These are phyloP conservation scores for Acipenser ruthenus DNA, from an alignment of 2,797 vertebrate genomes.

Conservation along the genomic window DNA sequence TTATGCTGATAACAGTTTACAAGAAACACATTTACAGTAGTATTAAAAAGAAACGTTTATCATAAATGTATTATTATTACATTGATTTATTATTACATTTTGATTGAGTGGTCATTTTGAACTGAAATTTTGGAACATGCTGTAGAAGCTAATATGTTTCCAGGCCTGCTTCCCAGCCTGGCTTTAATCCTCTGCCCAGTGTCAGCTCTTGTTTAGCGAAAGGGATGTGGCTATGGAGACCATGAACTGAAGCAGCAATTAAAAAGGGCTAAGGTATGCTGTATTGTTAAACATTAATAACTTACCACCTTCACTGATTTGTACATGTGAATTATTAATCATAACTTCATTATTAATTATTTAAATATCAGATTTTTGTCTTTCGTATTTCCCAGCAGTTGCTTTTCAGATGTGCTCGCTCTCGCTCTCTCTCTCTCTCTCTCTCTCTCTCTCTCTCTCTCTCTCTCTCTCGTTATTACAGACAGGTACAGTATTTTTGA, in stretches of 20 bases:
- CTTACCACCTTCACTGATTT: constrained; percentile 52
- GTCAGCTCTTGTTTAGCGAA: neutral
- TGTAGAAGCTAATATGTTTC: too few relatives aligned
- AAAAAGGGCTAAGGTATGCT: constrained; percentile 30
- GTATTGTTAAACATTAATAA: constrained; percentile 55
- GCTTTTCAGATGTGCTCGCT: constrained; percentile 27
- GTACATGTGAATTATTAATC: constrained; percentile 64
- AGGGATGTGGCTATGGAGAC: neutral
- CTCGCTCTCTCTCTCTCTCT: constrained; percentile 12
- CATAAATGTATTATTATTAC: too few relatives aligned
- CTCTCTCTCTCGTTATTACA: too few relatives aligned
- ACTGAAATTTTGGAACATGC: too few relatives aligned
- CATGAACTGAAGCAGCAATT: neutral
- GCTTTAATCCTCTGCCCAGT: neutral
- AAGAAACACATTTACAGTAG: too few relatives aligned
- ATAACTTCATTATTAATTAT: constrained; percentile 63
- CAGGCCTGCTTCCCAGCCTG: neutral
- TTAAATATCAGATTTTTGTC: constrained; percentile 42
- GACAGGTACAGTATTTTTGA: too few relatives aligned
- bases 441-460: too few relatives aligned
- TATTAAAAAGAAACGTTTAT: too few relatives aligned
- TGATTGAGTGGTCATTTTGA: too few relatives aligned
- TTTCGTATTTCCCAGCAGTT: constrained; percentile 17
- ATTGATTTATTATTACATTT: too few relatives aligned
- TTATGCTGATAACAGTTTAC: too few relatives aligned